phyloP scores from a whole-genome alignment of 1,140 invertebrate genomes.

The Neodiprion virginianus region DNA sequence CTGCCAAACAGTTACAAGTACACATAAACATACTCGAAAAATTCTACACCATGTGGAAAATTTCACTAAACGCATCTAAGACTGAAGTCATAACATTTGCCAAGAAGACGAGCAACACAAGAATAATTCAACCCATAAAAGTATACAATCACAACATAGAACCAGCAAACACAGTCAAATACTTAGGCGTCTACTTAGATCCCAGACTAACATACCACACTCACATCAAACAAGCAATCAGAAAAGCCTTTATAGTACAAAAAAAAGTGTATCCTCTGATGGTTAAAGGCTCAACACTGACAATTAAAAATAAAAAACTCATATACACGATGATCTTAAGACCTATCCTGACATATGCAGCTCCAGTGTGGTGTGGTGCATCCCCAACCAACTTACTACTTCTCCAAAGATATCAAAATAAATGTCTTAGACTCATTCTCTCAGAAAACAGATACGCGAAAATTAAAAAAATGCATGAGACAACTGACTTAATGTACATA shows the following conservation, averaged over 20 bases:
- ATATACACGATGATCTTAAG: conserved; percentile 35
- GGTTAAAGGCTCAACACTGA: conserved; percentile 9
- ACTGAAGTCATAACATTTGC: conserved; percentile 31
- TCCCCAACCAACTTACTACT: conserved; percentile 17
- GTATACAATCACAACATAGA: conserved; percentile 10
- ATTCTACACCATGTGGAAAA: conserved; percentile 24
- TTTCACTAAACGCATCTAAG: conserved; percentile 24
- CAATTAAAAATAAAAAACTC: conserved; percentile 25
- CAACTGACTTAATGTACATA: conserved; percentile 18
- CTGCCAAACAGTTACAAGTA: conserved; percentile 22
- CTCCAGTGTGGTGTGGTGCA: too few species aligned
- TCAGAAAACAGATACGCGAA: conserved; percentile 26
- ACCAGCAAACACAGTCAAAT: conserved; percentile 12
- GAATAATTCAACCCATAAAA: not conserved
- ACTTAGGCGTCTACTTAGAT: conserved; percentile 19
- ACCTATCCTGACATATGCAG: not conserved
- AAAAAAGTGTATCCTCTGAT: conserved; percentile 27
- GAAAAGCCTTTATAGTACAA: conserved; percentile 17
- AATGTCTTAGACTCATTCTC: conserved; percentile 31
- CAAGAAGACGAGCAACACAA: conserved; percentile 17
- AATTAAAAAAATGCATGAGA: conserved; percentile 28
- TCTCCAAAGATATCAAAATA: conserved; percentile 35
- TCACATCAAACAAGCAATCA: conserved; percentile 23
- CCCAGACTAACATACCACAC: conserved; percentile 23
- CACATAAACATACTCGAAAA: conserved; percentile 21